phyloP scores from a whole-genome alignment of 2,113 vertebrate species.

The Microcebus jonahi region DNA sequence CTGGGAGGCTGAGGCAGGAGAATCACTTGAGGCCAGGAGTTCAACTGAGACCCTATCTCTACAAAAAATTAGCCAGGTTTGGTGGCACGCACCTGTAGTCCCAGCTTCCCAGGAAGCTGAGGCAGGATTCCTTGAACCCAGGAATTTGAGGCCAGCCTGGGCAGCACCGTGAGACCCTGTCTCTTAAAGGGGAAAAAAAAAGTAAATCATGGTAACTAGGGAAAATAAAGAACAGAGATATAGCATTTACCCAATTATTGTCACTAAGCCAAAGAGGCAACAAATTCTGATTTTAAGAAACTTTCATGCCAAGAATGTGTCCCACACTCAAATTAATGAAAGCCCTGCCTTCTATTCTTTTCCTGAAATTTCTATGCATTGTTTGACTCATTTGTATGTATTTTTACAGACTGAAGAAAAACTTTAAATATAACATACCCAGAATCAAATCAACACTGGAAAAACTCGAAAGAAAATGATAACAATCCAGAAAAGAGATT shows the following conservation, averaged over 20 bases:
- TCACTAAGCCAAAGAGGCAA: not conserved
- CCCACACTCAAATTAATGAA: not conserved
- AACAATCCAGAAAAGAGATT: not conserved
- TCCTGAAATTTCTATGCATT: not conserved
- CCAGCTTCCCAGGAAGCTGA: not conserved
- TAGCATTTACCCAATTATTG: not conserved
- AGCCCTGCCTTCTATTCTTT: not conserved
- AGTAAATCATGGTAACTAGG: not conserved
- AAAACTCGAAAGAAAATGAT: not conserved
- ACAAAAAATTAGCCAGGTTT: not conserved
- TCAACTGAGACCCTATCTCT: not conserved
- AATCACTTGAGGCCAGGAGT: not conserved
- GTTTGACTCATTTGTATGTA: not conserved
- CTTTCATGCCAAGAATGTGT: not conserved
- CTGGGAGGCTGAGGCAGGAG: not conserved
- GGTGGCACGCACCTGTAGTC: not conserved
- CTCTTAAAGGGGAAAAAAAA: not conserved
- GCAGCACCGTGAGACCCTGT: not conserved
- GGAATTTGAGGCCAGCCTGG: not conserved
- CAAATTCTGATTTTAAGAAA: not conserved
- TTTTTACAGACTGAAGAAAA: not conserved
- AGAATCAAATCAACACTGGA: not conserved
- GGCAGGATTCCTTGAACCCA: not conserved
- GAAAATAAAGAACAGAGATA: not conserved
- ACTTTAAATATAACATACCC: slow-evolving; percentile 15